Evolutionary conservation across 1,140 invertebrate genomes (phyloP).

Genomic region (Drosophila insularis): DNA sequence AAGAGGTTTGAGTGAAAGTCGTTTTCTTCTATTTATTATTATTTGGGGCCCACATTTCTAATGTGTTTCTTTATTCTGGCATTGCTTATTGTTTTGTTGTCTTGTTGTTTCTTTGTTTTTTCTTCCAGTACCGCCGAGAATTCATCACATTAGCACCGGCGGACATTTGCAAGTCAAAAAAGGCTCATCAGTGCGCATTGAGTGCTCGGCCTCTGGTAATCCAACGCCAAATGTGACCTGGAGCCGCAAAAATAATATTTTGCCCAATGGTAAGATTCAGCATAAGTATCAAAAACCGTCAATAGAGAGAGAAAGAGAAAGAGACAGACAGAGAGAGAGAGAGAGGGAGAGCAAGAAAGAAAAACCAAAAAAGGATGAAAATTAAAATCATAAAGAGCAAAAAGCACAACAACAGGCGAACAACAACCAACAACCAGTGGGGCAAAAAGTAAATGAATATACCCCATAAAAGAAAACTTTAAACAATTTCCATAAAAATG

Average conservation of each 20-base stretch:
- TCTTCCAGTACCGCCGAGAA: slow-evolving; percentile 84
- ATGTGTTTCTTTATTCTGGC: slow-evolving; percentile 52
- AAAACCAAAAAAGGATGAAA: slow-evolving; percentile 37
- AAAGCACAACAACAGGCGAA: slow-evolving; percentile 23
- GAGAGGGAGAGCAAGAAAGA: not conserved
- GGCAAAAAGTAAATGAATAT: slow-evolving; percentile 71
- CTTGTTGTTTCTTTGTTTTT: slow-evolving; percentile 9
- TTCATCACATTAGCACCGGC: slow-evolving; percentile 84
- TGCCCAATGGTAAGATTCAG: slow-evolving; percentile 85
- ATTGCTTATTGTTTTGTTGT: slow-evolving; percentile 42
- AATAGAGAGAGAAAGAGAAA: slow-evolving; percentile 35
- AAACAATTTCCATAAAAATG: slow-evolving; percentile 79
- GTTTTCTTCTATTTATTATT: slow-evolving; percentile 12
- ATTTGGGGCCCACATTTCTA: slow-evolving; percentile 59
- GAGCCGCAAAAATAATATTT: slow-evolving; percentile 86
- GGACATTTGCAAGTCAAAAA: slow-evolving; percentile 86
- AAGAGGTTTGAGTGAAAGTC: not conserved
- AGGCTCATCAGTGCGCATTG: slow-evolving; percentile 85
- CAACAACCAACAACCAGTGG: not conserved
- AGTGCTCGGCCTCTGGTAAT: slow-evolving; percentile 87
- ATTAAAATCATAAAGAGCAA: slow-evolving; percentile 72
- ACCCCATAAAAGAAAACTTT: slow-evolving; percentile 64
- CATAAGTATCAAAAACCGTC: slow-evolving; percentile 51
- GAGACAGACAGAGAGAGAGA: slow-evolving; percentile 8
- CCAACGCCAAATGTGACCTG: slow-evolving; percentile 87